Conservation (phyloP, 2,113 vertebrate genomes). For the Hyaena hyaena region DNA sequence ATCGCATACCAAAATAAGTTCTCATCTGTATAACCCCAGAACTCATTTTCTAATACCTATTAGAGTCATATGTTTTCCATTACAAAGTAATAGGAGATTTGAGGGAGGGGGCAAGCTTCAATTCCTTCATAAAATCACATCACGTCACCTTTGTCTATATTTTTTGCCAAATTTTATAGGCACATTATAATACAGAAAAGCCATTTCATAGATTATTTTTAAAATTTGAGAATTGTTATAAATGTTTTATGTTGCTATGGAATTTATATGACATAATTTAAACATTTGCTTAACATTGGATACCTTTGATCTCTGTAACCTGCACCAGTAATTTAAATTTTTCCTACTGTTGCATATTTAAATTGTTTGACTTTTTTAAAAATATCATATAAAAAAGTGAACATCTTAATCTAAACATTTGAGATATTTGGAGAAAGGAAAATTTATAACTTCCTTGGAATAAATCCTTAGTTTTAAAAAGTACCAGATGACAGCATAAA, state of each 20-base stretch:
- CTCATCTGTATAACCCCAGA: background rate
- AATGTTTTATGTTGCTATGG: background rate
- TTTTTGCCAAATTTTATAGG: background rate
- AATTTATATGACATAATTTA: background rate
- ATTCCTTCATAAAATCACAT: background rate
- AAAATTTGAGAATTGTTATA: background rate
- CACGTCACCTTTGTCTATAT: background rate
- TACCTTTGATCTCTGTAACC: background rate
- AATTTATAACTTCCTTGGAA: background rate
- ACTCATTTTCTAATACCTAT: background rate
- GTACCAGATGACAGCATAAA: background rate
- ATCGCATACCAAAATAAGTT: background rate
- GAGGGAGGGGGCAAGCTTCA: fast-evolving
- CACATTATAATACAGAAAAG: background rate
- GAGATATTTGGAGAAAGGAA: background rate
- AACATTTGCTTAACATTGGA: background rate
- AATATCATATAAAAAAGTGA: background rate
- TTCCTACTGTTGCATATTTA: background rate
- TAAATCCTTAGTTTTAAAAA: conserved; percentile 4
- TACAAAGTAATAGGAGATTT: background rate
- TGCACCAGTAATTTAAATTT: background rate
- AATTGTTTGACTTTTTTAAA: background rate
- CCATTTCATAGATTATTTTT: background rate
- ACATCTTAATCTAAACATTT: background rate
- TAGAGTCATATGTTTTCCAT: background rate